A percentile compares a stretch with the other conserved stretches of the same genome.
phyloP scores from a whole-genome alignment of 2,113 vertebrate genomes.

The Riparia riparia region DNA sequence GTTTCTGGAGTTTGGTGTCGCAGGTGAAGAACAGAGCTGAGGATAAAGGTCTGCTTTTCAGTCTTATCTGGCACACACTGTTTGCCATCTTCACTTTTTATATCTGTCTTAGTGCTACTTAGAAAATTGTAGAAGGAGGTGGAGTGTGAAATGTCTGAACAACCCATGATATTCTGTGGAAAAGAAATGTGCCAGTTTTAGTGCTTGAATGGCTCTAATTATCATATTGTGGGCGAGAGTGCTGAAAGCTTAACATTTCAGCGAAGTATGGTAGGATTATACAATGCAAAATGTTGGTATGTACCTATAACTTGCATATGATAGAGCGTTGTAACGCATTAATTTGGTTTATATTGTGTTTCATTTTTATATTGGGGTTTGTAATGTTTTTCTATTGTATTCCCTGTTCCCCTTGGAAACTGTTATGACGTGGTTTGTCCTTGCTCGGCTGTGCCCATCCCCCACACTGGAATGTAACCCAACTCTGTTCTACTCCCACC shows the following conservation, averaged over 20 bases:
- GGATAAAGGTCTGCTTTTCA: constrained; percentile 23
- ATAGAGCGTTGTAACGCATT: not conserved
- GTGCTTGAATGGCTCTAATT: constrained; percentile 55
- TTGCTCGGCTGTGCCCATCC: no score
- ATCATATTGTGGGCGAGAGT: constrained; percentile 63
- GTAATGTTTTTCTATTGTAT: no score
- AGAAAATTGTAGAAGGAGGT: constrained; percentile 37
- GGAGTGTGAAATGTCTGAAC: constrained; percentile 53
- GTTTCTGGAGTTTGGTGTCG: not conserved
- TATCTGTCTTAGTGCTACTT: constrained; percentile 15
- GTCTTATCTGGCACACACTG: not conserved
- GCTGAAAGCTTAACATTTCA: constrained; percentile 71
- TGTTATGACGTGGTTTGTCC: no score
- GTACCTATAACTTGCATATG: constrained; percentile 29
- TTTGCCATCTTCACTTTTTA: constrained; percentile 15
- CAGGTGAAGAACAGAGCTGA: constrained; percentile 12
- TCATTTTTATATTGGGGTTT: no score
- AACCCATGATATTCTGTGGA: constrained; percentile 52
- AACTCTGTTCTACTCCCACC: no score
- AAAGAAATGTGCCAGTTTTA: constrained; percentile 55
- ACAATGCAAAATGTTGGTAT: constrained; percentile 54
- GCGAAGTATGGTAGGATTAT: constrained; percentile 47
- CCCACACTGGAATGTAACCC: no score
- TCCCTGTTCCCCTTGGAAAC: no score
- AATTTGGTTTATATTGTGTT: no score